Evolutionary conservation across 2,888 invertebrate species (phyloP).

Genomic region (Cabera pusaria): DNA sequence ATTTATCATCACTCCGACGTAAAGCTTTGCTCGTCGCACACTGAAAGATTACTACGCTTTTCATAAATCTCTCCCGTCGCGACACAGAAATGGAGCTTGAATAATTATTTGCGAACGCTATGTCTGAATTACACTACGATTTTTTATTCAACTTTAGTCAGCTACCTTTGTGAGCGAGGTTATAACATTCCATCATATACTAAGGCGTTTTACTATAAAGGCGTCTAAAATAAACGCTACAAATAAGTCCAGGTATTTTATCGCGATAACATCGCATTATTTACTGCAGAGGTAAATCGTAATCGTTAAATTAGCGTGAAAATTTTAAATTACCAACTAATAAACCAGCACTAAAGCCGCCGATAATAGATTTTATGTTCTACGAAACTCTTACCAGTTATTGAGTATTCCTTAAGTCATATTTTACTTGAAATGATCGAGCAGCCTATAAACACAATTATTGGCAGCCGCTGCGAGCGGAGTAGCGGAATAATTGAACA

Average conservation of each 20-base stretch:
- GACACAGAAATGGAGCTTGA: constrained; percentile 10
- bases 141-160: constrained; percentile 6
- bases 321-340: too few species aligned
- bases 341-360: too few species aligned
- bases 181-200: constrained; percentile 3
- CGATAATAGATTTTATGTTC: too few species aligned
- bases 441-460: constrained; percentile 6
- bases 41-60: constrained; percentile 11
- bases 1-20: constrained; percentile 12
- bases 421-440: constrained; percentile 2
- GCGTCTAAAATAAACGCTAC: too few species aligned
- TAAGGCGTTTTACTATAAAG: too few species aligned
- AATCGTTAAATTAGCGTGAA: too few species aligned
- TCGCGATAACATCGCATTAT: too few species aligned
- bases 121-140: neutral
- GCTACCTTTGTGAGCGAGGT: constrained; percentile 5
- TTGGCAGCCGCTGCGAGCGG: constrained; percentile 2
- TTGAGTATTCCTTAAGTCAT: neutral
- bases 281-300: too few species aligned
- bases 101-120: constrained; percentile 4
- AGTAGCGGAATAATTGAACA: constrained; percentile 23
- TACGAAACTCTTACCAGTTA: too few species aligned
- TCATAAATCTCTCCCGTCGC: neutral
- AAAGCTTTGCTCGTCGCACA: constrained; percentile 5
- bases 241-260: too few species aligned